Base-by-base conservation (phyloP, 2,888 invertebrate genomes). In the Geophilus truncorum region DNA sequence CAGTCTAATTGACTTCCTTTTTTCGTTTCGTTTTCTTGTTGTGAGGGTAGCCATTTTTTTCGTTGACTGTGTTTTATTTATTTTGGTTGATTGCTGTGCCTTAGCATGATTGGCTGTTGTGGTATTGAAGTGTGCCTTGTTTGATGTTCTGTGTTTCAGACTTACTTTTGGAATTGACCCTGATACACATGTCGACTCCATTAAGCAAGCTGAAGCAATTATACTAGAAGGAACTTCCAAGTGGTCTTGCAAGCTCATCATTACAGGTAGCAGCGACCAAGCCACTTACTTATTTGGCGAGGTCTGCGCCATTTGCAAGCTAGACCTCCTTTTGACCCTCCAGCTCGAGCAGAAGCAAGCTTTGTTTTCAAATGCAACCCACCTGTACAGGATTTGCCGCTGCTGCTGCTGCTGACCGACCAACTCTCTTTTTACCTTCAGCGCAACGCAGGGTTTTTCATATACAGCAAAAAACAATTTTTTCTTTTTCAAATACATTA, bases 161-260 rank as follows among this genome's bases (percentile, higher is more conserved):
- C 94, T 94, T 90, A 96, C 95, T 90, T 96, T 96, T 93, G 92
- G 93, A 92, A 94, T 96, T 93, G 95, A 95, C 90, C 94, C 96
- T 90, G 95, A 96, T 90, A 95, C 95, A 90, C 96, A 96, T 92
- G 94, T 96, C 91, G 96, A 96, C 92, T 94, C 94, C 90, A 93
- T 97, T 90, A 96, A 96, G 90, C 96, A 96, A 91, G 96, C 96
- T 88, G 95, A 97, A 91, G 94, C 93, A 91, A 93, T 95, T 91
- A 97, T 97, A 90, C 94, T 97, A 89, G 97, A 97, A 91, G 97
- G 97, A 90, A 97, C 97, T 87, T 97, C 97, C 89, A 97, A 97
- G 91, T 97, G 97, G 97, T 97, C 97, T 90, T 96, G 96, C 93
- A 97, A 97, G 93, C 96, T 97, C 91, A 96, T 96, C 90, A 97